A percentile compares a stretch with the other conserved stretches of the same genome.
phyloP scores from a whole-genome alignment of 2,888 invertebrate species.

The Mechanitis mazaeus region DNA sequence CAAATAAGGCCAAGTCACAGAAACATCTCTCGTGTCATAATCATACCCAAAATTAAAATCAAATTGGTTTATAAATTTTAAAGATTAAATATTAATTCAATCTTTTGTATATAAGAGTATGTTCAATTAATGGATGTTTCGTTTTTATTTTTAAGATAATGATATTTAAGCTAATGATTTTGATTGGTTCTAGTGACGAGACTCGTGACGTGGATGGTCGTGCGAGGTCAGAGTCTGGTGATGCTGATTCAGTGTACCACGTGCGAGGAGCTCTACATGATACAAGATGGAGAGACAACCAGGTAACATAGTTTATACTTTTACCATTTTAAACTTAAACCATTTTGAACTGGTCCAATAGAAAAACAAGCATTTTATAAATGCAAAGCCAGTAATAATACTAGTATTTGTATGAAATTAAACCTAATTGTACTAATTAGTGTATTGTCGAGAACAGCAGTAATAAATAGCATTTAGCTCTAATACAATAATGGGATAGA shows the following conservation, averaged over 20 bases:
- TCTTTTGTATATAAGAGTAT: too few species aligned
- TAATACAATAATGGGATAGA: constrained; percentile 1
- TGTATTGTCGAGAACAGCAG: not conserved
- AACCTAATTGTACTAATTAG: not conserved
- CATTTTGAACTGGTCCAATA: too few species aligned
- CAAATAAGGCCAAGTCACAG: too few species aligned
- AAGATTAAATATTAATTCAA: too few species aligned
- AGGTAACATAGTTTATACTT: constrained; percentile 38
- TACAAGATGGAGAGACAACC: constrained; percentile 57
- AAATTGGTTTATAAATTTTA: too few species aligned
- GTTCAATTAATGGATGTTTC: too few species aligned
- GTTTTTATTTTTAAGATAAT: too few species aligned
- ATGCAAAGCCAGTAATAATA: not conserved
- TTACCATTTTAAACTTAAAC: too few species aligned
- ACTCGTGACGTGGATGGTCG: constrained; percentile 80
- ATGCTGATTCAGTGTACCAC: constrained; percentile 84
- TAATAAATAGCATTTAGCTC: not conserved
- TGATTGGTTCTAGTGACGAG: constrained; percentile 81
- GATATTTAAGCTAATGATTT: not conserved
- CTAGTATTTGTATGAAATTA: not conserved
- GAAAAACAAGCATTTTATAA: too few species aligned
- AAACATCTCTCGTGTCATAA: too few species aligned
- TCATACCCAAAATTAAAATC: too few species aligned
- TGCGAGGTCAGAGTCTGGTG: constrained; percentile 87
- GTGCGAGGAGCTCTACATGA: constrained; percentile 71